Conservation (phyloP, 2,113 vertebrate genomes). For the Tympanuchus pallidicinctus region DNA sequence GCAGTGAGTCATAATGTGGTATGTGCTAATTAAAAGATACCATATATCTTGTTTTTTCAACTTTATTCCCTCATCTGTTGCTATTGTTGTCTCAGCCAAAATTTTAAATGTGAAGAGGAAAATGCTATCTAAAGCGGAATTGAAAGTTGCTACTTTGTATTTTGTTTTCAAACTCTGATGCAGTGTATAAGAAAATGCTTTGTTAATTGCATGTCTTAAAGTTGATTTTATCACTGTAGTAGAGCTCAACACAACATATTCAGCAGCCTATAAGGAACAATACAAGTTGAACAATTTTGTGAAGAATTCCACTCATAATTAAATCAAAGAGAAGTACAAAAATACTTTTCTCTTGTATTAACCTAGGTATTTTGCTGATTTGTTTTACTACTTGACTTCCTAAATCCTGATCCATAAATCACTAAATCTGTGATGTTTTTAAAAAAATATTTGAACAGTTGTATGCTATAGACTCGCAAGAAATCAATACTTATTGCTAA, state of each 20-base stretch:
- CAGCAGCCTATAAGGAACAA: not conserved
- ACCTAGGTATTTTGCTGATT: not conserved
- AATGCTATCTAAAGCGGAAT: not conserved
- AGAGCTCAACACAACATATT: not conserved
- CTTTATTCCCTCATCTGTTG: not conserved
- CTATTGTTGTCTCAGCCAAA: not conserved
- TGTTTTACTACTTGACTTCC: not conserved
- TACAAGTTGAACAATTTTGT: not conserved
- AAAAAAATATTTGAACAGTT: not conserved
- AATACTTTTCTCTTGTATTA: not conserved
- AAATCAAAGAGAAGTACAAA: not conserved
- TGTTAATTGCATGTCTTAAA: not conserved
- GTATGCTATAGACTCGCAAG: not conserved
- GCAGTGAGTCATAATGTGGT: not conserved
- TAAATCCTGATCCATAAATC: not conserved
- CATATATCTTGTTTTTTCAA: not conserved
- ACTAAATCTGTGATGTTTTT: not conserved
- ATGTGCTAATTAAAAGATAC: not conserved
- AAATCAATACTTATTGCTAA: not conserved
- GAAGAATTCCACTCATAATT: not conserved
- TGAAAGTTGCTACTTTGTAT: not conserved
- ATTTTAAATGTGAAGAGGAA: not conserved
- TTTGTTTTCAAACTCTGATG: not conserved
- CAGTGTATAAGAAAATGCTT: not conserved
- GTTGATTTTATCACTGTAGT: not conserved